Evolutionary conservation across 2,113 vertebrate species (phyloP).

Genomic region (Vulpes vulpes): DNA sequence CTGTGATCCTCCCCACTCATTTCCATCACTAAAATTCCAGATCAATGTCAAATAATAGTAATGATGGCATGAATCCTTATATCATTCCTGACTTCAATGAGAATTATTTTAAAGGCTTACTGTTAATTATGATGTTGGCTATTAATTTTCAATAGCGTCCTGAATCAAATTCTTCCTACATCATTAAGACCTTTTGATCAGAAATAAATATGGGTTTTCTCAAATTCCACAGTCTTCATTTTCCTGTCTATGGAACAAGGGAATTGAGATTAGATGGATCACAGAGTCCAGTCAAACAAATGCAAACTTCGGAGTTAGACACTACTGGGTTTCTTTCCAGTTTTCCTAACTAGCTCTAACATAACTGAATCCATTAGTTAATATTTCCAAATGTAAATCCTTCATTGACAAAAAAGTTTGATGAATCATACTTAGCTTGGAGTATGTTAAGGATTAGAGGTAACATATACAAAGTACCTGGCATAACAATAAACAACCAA

Average conservation of each 20-base stretch:
- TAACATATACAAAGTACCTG: neutral
- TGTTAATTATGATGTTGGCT: conserved; percentile 25
- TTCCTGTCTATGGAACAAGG: neutral
- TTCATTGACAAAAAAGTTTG: neutral
- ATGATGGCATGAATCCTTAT: neutral
- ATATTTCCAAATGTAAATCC: neutral
- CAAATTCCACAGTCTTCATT: neutral
- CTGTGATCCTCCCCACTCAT: neutral
- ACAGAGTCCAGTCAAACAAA: neutral
- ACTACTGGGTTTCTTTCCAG: neutral
- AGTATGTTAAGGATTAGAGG: neutral
- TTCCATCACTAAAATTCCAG: neutral
- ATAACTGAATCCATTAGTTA: neutral
- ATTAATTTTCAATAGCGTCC: conserved; percentile 59
- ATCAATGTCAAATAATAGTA: neutral
- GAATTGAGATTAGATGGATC: neutral
- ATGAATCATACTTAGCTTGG: neutral
- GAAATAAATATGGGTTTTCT: neutral
- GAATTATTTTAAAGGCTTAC: conserved; percentile 60
- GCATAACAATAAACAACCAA: neutral
- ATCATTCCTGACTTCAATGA: conserved; percentile 11
- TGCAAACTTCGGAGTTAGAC: neutral
- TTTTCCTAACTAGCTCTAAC: neutral
- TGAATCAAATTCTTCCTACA: conserved; percentile 43
- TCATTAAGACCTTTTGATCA: conserved; percentile 51